These are phyloP conservation scores for Trichogramma pretiosum DNA, from an alignment of 1,140 invertebrate species.

Conservation along the genomic window DNA sequence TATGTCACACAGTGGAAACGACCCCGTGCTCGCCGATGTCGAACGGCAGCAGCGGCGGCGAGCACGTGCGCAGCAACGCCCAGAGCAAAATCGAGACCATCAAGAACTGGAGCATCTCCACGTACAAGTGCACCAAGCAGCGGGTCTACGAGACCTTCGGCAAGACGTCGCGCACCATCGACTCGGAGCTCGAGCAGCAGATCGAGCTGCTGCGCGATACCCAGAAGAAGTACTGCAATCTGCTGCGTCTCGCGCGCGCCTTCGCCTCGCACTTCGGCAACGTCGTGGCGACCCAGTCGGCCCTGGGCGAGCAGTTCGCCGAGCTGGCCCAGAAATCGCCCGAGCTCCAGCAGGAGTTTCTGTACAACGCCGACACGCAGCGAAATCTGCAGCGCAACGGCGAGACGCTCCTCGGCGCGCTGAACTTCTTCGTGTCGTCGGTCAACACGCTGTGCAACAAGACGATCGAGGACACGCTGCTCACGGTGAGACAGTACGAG, in stretches of 20 bases:
- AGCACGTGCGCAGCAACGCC: too few relatives aligned
- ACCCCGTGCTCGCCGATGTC: constrained; percentile 48
- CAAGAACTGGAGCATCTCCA: constrained; percentile 93
- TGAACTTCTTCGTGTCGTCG: constrained; percentile 93
- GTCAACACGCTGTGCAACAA: constrained; percentile 93
- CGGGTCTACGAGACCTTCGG: constrained; percentile 90
- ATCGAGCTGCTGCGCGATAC: constrained; percentile 87
- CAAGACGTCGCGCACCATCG: constrained; percentile 83
- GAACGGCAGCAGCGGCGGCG: too few relatives aligned
- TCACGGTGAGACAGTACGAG: constrained; percentile 90
- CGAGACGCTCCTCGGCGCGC: constrained; percentile 78
- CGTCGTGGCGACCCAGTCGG: constrained; percentile 78
- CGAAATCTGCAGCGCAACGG: constrained; percentile 88
- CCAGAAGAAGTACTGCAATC: constrained; percentile 86
- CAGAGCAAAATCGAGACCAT: constrained; percentile 78
- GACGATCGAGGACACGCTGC: constrained; percentile 91
- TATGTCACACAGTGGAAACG: too few relatives aligned
- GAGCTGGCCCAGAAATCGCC: constrained; percentile 90
- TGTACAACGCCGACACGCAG: constrained; percentile 93
- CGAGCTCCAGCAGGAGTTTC: constrained; percentile 88
- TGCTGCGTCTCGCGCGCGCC: constrained; percentile 74
- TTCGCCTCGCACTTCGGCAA: constrained; percentile 82
- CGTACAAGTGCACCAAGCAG: constrained; percentile 94
- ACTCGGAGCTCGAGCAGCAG: constrained; percentile 84
- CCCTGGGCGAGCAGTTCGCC: constrained; percentile 84